Conservation (phyloP, 2,888 invertebrate species). For the Cheiracanthium punctorium region DNA sequence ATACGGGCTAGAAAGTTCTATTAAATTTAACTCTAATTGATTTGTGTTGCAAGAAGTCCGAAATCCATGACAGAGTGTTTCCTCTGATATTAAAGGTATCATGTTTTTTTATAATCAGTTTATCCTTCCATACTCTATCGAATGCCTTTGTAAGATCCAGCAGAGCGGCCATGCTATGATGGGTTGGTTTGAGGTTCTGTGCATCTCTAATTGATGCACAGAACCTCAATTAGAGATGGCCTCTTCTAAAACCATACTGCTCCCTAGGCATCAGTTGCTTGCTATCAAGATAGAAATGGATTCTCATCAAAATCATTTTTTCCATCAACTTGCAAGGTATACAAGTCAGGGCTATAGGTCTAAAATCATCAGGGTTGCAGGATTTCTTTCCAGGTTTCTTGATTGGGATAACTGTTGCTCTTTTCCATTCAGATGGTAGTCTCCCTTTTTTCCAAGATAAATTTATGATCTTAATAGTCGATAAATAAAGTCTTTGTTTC, state of each 20-base stretch:
- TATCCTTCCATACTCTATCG: no score
- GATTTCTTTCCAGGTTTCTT: neutral
- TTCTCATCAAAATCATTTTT: conserved; percentile 42
- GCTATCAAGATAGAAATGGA: no score
- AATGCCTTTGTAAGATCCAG: no score
- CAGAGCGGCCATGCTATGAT: no score
- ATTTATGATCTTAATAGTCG: neutral
- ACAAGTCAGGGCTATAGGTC: conserved; percentile 10
- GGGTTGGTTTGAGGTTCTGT: no score
- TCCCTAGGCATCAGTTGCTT: neutral
- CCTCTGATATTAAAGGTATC: no score
- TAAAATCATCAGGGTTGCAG: conserved; percentile 1
- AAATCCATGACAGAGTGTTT: no score
- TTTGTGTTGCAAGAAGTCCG: neutral
- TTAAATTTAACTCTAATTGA: neutral
- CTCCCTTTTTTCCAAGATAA: neutral
- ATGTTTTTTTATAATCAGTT: no score
- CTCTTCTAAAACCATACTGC: neutral
- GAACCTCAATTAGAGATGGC: no score
- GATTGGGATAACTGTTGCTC: neutral
- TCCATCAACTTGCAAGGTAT: conserved; percentile 11
- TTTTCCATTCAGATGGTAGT: conserved; percentile 3
- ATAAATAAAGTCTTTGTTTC: neutral
- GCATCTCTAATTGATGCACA: no score
- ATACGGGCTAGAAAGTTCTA: neutral